Evolutionary conservation across 2,113 vertebrate genomes (phyloP).

Genomic region (Benitochromis conjunctus): DNA sequence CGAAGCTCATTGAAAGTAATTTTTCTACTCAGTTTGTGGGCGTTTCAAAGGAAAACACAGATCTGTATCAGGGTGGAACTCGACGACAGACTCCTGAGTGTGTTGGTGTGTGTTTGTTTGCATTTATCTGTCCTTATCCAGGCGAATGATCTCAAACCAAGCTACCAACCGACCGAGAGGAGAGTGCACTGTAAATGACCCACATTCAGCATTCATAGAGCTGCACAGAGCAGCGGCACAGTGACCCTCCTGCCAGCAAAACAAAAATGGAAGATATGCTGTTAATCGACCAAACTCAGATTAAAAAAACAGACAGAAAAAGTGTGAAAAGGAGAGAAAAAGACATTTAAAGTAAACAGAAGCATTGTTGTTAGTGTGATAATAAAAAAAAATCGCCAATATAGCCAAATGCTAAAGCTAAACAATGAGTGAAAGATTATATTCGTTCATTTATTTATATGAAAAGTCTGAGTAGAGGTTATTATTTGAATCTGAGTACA

Average conservation of each 20-base stretch:
- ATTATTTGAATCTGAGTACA: neutral
- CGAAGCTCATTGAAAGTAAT: neutral
- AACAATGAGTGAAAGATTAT: neutral
- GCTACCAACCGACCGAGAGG: neutral
- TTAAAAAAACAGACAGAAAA: neutral
- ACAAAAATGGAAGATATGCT: neutral
- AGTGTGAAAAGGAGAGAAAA: neutral
- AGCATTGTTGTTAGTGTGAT: neutral
- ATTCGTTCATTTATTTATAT: neutral
- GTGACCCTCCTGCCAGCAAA: neutral
- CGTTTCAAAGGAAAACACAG: conserved; percentile 28
- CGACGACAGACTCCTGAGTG: neutral
- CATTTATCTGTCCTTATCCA: conserved; percentile 28
- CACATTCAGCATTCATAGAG: conserved; percentile 32
- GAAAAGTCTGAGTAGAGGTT: neutral
- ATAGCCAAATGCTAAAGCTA: neutral
- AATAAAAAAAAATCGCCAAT: neutral
- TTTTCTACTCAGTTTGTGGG: neutral
- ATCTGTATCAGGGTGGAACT: conserved; percentile 50
- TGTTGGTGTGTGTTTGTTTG: conserved; percentile 7
- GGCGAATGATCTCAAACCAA: neutral
- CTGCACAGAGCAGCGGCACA: neutral
- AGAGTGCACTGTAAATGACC: conserved; percentile 24
- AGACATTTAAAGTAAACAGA: neutral
- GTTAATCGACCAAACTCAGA: neutral